Conservation (phyloP, 2,113 vertebrate genomes). For the Zingel zingel region DNA sequence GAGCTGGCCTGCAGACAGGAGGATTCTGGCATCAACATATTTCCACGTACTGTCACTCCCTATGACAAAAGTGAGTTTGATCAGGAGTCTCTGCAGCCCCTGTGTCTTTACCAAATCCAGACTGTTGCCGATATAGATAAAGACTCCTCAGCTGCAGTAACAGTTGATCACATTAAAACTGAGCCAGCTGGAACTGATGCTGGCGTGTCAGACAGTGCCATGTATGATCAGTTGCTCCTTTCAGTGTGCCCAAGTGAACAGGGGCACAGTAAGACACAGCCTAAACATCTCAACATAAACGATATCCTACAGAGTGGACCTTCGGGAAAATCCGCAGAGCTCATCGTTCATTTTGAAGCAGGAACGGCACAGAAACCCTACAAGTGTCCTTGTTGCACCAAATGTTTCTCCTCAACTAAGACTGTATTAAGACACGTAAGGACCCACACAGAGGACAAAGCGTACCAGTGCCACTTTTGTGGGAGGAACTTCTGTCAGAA, state of each 20-base stretch:
- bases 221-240: not conserved
- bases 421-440: conserved; percentile 47
- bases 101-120: conserved; percentile 55
- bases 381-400: conserved; percentile 54
- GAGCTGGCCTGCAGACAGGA: not conserved
- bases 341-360: conserved; percentile 4
- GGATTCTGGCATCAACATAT: not conserved
- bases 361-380: conserved; percentile 42
- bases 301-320: not conserved
- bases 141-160: not conserved
- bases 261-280: not conserved
- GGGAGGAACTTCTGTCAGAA: conserved; percentile 58
- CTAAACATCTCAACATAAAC: not conserved
- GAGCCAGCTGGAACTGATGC: conserved; percentile 15
- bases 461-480: conserved; percentile 43
- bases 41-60: conserved; percentile 18
- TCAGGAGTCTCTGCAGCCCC: conserved; percentile 43
- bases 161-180: conserved; percentile 18
- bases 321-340: conserved; percentile 1
- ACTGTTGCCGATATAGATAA: conserved; percentile 28
- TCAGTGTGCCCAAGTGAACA: not conserved
- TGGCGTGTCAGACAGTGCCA: not conserved
- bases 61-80: conserved; percentile 45
- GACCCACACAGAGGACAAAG: conserved; percentile 44
- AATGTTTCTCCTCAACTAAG: conserved; percentile 55